Base-by-base conservation (phyloP, 2,797 vertebrate species). In the Silurus lanzhouensis region DNA sequence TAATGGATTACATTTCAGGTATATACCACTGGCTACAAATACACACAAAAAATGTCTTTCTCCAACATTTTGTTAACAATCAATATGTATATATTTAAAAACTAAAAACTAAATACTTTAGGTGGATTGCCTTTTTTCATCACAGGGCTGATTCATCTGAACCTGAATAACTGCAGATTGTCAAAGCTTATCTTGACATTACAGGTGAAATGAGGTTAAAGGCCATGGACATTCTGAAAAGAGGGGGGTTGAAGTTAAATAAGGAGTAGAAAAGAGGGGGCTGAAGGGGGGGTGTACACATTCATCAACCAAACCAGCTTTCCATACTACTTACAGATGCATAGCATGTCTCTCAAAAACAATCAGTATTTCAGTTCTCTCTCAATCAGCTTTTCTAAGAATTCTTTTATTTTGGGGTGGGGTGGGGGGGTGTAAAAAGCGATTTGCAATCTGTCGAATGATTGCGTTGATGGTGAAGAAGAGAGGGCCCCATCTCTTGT, bases 111-210 rank as follows among this genome's bases (percentile, higher is more conserved):
- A 38, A 38, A 38, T 38, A 38, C 38, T 52, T 52, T 52, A 52
- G 48, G 22, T 25, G 14, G 31, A 61, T 9, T 63, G 61, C 12
- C 78, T 4, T 1, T 61, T 20, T 22, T 22, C 81, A 91, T 88
- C 86, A 80, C 63, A 85, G 71, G 85, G 85, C 87, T 82, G 88
- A 48, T 61, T 57, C 14, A 13, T 8, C 25, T 48, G 31, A 78
- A 67, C 64, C 75, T 84, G 84, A 38, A 66, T 20, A 85, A 90
- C 92, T 94, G 93, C 92, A 91, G 90, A 90, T 89, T 92, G 93
- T 94, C 93, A 94, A 88, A 90, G 88, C 89, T 91, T 90, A 94
- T 93, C 90, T 91, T 91, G 91, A 92, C 91, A 90, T 93, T 89
- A 90, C 85, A 87, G 92, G 82, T 83, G 71, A 83, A 83, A 63